Evolutionary conservation across 2,888 invertebrate genomes (phyloP).

Genomic region (Drosophila borborema): DNA sequence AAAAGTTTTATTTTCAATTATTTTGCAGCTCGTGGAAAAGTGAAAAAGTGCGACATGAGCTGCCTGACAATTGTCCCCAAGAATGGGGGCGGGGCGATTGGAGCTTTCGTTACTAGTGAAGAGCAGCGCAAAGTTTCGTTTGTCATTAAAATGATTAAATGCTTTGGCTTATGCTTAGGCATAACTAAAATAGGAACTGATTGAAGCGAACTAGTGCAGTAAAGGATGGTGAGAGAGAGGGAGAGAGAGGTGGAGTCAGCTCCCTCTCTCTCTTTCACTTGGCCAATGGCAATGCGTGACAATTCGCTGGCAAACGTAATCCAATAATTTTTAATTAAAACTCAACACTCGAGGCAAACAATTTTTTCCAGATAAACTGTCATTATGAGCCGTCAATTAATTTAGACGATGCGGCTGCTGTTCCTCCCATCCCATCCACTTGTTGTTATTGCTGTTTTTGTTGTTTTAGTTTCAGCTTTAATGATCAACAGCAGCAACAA

Average conservation of each 20-base stretch:
- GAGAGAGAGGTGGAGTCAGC: neutral
- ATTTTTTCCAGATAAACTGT: constrained; percentile 81
- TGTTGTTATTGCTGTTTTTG: constrained; percentile 13
- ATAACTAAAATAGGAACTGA: constrained; percentile 74
- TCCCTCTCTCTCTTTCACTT: neutral
- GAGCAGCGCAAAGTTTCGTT: constrained; percentile 30
- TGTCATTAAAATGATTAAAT: constrained; percentile 83
- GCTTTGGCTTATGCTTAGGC: constrained; percentile 83
- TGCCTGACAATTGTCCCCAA: constrained; percentile 66
- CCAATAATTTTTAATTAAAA: constrained; percentile 81
- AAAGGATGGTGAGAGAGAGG: neutral
- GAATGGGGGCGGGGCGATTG: neutral
- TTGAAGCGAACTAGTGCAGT: constrained; percentile 14
- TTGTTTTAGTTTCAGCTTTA: constrained; percentile 67
- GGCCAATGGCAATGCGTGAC: constrained; percentile 58
- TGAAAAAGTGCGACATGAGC: constrained; percentile 49
- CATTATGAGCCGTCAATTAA: constrained; percentile 82
- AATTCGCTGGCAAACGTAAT: constrained; percentile 70
- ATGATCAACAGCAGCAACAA: constrained; percentile 69
- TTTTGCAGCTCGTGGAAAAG: constrained; percentile 29
- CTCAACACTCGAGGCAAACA: constrained; percentile 80
- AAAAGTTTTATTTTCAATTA: constrained; percentile 16
- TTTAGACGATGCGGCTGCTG: constrained; percentile 67
- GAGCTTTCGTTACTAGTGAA: neutral
- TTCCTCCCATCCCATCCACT: constrained; percentile 21